A percentile compares a stretch with the other conserved stretches of the same genome.
phyloP scores from a whole-genome alignment of 2,113 vertebrate genomes.

The Octodon degus region DNA sequence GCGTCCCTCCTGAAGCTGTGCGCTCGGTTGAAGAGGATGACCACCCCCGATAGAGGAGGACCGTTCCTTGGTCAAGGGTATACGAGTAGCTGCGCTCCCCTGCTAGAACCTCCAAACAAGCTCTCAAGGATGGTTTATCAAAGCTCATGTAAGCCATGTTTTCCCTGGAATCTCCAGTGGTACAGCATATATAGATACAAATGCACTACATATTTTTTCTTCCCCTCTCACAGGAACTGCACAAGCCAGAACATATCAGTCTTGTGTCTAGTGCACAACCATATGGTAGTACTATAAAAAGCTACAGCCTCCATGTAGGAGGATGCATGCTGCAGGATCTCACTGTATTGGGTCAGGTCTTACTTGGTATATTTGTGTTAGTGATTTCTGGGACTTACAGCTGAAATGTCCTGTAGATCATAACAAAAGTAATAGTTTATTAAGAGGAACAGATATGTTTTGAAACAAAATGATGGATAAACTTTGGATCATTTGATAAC shows the following conservation, averaged over 20 bases:
- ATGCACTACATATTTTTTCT: neutral
- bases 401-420: neutral
- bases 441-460: constrained; percentile 30
- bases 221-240: neutral
- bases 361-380: neutral
- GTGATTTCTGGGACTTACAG: neutral
- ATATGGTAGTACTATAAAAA: neutral
- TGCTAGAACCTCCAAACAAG: too few relatives aligned
- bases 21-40: too few relatives aligned
- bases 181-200: neutral
- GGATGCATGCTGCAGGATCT: neutral
- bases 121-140: neutral
- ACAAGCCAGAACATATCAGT: neutral
- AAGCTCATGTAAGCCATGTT: neutral
- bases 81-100: too few relatives aligned
- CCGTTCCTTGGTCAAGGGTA: too few relatives aligned
- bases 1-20: too few relatives aligned
- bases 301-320: neutral
- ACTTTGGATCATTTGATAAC: neutral
- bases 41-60: too few relatives aligned
- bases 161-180: neutral
- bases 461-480: constrained; percentile 1
- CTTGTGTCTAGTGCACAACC: neutral
- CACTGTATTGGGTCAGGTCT: neutral
- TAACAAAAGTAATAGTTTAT: neutral